Base-by-base conservation (phyloP, 1,140 invertebrate genomes). In the Sitobion miscanthi region DNA sequence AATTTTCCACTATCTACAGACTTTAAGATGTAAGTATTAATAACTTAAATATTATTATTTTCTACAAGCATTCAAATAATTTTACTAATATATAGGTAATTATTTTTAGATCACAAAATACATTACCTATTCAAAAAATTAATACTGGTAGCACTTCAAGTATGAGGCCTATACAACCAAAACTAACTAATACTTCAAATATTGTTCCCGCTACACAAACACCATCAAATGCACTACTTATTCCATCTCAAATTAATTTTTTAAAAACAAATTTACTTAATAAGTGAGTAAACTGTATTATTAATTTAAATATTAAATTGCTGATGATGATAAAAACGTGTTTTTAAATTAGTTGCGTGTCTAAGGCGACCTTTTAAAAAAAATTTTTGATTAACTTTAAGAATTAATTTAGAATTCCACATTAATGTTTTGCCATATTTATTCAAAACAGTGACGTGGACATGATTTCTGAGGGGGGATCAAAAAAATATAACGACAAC, bases 131-230 rank as follows among this genome's bases (percentile, higher is more conserved):
- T n/a, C 42, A 62, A 69, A 62, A 90, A n/a, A 14, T 86, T n/a
- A 25, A 20, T 45, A 54, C 30, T 30, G 14, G 30, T 30, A 93
- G 45, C 6, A 86, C 57, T 57, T 45, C 69, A 42, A 42, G 7
- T 57, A 8, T 6, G 8, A 86, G 35, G 42, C 82, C 69, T n/a
- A 86, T 93, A 54, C 45, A 77, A 93, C 82, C 91, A 85, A 93
- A 93, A 86, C 54, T 85, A n/a, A 30, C 25, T n/a, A 86, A 42
- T 45, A 20, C 30, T 92, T 23, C 38, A 14, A n/a, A 45, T 30
- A 47, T 30, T 45, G 21, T 91, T n/a, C 47, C 91, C 42, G 1
- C 3, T 38, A 52, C 47, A 6, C 88, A 89, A 89, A 42, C 49
- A 92, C 62, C 42, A 23, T 82, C 90, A 82, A 83, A 83, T 82